Evolutionary conservation across 2,113 vertebrate genomes (phyloP).

Genomic region (Choloepus hoffmanni): DNA sequence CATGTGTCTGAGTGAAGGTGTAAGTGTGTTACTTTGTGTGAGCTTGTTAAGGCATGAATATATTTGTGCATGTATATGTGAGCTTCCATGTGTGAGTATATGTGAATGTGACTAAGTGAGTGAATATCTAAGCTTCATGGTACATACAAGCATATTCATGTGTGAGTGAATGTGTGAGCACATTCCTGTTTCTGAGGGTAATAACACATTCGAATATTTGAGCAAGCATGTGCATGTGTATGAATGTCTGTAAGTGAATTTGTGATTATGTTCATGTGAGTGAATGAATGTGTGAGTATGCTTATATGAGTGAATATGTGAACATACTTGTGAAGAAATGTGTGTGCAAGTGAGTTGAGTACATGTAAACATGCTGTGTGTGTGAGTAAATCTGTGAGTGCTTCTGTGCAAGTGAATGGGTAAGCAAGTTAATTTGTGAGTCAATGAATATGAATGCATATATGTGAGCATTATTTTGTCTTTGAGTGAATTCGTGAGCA

Average conservation of each 20-base stretch:
- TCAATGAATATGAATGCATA: background rate
- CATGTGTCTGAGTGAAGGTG: too few relatives aligned
- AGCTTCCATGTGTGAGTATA: background rate
- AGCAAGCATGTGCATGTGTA: background rate
- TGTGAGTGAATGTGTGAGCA: background rate
- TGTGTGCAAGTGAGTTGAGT: background rate
- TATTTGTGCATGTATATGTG: too few relatives aligned
- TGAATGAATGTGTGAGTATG: background rate
- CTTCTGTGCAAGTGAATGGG: background rate
- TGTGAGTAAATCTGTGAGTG: background rate
- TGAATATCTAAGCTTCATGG: background rate
- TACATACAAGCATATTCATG: background rate
- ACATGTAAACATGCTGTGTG: background rate
- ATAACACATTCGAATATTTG: background rate
- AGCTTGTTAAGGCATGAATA: too few relatives aligned
- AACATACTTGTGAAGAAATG: background rate
- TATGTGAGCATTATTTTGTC: background rate
- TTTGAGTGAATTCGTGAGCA: background rate
- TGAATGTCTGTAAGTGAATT: too few relatives aligned
- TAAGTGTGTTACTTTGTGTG: too few relatives aligned
- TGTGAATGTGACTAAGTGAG: background rate
- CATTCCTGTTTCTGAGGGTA: background rate
- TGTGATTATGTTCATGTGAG: background rate
- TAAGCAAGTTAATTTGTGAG: background rate
- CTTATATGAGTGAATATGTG: background rate